Evolutionary conservation across 2,888 invertebrate genomes (phyloP).

Genomic region (Pimpla rufipes): DNA sequence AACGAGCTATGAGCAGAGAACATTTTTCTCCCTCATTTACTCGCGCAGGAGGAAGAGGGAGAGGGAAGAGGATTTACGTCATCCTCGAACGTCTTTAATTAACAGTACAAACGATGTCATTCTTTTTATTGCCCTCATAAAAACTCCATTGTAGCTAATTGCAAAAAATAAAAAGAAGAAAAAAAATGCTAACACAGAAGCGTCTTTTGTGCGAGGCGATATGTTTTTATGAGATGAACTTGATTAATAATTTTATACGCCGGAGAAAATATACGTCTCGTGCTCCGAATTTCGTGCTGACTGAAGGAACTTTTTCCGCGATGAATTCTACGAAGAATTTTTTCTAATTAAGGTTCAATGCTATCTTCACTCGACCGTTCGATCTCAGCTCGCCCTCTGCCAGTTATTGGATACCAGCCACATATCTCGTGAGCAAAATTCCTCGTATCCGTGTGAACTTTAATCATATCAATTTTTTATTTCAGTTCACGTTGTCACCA

Average conservation of each 20-base stretch:
- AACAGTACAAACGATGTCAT: not conserved
- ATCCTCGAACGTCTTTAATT: not conserved
- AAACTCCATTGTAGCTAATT: not conserved
- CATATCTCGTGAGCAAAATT: too few relatives aligned
- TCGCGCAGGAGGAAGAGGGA: not conserved
- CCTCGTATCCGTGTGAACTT: too few relatives aligned
- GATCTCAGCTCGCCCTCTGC: too few relatives aligned
- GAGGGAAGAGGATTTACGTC: not conserved
- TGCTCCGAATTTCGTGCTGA: too few relatives aligned
- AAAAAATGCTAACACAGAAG: not conserved
- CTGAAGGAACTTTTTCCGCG: too few relatives aligned
- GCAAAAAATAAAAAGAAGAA: not conserved
- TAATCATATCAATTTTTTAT: not conserved
- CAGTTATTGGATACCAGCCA: too few relatives aligned
- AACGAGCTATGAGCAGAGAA: not conserved
- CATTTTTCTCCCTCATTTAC: conserved; percentile 23
- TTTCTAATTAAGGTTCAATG: too few relatives aligned
- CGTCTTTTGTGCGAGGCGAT: not conserved
- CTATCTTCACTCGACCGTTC: too few relatives aligned
- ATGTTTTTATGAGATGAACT: not conserved
- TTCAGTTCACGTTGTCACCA: too few relatives aligned
- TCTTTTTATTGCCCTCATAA: not conserved
- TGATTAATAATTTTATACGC: not conserved
- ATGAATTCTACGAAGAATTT: too few relatives aligned
- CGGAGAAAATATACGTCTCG: not conserved